Conservation (phyloP, 2,888 invertebrate genomes). For the Heliconius sara region DNA sequence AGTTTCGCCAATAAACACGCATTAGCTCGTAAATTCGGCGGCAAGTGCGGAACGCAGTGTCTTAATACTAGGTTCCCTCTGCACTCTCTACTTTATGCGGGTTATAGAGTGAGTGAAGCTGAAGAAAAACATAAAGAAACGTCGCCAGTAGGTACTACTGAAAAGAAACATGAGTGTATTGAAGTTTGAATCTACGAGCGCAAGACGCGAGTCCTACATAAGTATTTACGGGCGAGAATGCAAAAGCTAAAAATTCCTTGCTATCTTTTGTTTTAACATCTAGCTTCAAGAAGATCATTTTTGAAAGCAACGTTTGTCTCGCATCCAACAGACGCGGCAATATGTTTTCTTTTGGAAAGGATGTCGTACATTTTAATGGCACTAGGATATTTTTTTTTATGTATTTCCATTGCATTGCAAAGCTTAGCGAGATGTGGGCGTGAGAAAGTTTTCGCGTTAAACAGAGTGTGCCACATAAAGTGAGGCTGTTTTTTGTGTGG, state of each 20-base stretch:
- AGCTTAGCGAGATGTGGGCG: not conserved
- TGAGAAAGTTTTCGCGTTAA: conserved; percentile 5
- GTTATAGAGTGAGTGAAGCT: no score
- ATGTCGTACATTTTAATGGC: conserved; percentile 35
- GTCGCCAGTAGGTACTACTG: not conserved
- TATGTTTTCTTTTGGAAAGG: conserved; percentile 25
- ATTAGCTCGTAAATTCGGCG: no score
- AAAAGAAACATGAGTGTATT: not conserved
- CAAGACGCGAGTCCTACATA: conserved; percentile 22
- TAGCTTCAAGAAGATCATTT: conserved; percentile 28
- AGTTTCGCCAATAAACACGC: no score
- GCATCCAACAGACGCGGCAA: conserved; percentile 25
- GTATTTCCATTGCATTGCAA: conserved; percentile 13
- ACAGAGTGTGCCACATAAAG: conserved; percentile 7
- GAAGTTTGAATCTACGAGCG: not conserved
- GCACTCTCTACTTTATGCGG: no score
- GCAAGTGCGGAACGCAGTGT: no score
- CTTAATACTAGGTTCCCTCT: no score
- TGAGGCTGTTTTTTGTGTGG: conserved; percentile 8
- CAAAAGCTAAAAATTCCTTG: conserved; percentile 17
- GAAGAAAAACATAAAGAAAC: no score
- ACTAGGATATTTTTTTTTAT: conserved; percentile 24
- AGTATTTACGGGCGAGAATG: conserved; percentile 21
- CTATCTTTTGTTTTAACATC: conserved; percentile 32
- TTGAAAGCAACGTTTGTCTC: conserved; percentile 35